These are phyloP conservation scores for Drosophila orosa DNA, from an alignment of 1,140 invertebrate genomes.

Conservation along the genomic window DNA sequence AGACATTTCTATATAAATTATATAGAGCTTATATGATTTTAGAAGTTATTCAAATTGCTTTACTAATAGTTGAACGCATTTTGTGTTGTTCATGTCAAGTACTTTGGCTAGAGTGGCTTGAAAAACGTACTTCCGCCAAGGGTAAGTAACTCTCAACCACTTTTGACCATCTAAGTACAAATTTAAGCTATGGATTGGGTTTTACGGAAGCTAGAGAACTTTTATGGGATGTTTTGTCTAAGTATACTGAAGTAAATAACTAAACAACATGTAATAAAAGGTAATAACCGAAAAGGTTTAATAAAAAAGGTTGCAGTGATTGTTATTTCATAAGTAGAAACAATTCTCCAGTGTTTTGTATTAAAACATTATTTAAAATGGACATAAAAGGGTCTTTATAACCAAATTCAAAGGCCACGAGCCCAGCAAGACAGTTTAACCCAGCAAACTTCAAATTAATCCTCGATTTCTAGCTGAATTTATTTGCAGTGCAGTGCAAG, in stretches of 20 bases:
- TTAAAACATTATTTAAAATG: background rate
- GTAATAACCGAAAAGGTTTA: background rate
- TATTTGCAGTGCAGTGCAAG: conserved; percentile 16
- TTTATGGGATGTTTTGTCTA: background rate
- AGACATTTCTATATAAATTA: background rate
- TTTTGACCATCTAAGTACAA: background rate
- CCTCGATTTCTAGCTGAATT: background rate
- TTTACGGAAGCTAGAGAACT: background rate
- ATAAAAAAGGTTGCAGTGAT: background rate
- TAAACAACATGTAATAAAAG: background rate
- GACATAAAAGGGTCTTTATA: background rate
- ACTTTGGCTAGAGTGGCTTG: background rate
- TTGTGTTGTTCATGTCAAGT: background rate
- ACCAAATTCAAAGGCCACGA: background rate
- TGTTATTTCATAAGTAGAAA: background rate
- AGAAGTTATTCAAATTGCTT: background rate
- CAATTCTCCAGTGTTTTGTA: background rate
- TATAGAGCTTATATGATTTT: no score
- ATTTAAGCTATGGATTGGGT: background rate
- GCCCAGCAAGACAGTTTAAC: background rate
- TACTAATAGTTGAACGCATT: background rate
- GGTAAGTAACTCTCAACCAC: background rate
- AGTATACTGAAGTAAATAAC: background rate
- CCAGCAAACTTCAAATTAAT: background rate
- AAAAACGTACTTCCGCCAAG: background rate